Conservation (phyloP, 1,140 invertebrate species). For the Saccostrea cuccullata region DNA sequence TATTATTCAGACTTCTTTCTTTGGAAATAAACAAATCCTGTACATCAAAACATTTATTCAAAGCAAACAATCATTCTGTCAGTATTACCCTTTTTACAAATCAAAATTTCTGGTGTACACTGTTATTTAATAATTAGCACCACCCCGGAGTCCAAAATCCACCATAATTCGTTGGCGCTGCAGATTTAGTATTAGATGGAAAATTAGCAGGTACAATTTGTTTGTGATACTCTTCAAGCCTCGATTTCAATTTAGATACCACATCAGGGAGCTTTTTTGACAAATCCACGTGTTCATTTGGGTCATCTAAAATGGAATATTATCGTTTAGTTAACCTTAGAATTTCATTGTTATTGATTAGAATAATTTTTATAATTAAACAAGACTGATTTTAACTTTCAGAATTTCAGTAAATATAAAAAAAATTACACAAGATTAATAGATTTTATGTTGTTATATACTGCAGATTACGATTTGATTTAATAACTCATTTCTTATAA, state of each 20-base stretch:
- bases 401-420: no score
- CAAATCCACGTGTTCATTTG: slow-evolving; percentile 57
- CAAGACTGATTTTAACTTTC: no score
- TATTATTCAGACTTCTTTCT: no score
- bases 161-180: slow-evolving; percentile 52
- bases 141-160: slow-evolving; percentile 62
- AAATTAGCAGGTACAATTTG: slow-evolving; percentile 57
- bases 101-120: not conserved
- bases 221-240: slow-evolving; percentile 56
- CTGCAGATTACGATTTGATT: no score
- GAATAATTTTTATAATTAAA: no score
- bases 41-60: no score
- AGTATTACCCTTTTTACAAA: not conserved
- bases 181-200: slow-evolving; percentile 35
- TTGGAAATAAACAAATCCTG: no score
- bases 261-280: slow-evolving; percentile 51
- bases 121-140: slow-evolving; percentile 48
- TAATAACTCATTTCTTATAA: no score
- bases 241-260: slow-evolving; percentile 48
- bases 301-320: slow-evolving; percentile 54
- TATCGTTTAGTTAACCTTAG: no score
- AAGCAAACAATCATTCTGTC: not conserved
- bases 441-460: no score
- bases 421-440: no score
- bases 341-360: no score